Base-by-base conservation (phyloP, 2,113 vertebrate species). In the Bujurquina vittata region DNA sequence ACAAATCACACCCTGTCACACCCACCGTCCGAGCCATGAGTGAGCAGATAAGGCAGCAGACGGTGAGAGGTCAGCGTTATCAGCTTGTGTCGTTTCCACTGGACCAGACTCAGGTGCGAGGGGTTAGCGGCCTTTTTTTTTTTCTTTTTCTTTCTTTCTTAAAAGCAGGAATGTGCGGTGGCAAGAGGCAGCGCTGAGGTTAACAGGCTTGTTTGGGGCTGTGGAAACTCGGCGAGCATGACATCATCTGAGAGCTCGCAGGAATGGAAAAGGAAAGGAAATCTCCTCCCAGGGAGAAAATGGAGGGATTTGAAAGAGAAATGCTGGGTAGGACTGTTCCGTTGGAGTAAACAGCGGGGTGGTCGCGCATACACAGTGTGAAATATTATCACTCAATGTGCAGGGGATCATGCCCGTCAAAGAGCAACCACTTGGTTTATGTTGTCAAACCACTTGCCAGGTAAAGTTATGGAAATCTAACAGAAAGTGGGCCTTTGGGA, bases 221-320 rank as follows among this genome's bases (percentile, higher is more conserved):
- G 59, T 95, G 94, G 94, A 95, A 94, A 95, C 69, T 92, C 80
- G 2, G 81, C 7, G 62, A 89, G 87, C 63, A 92, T 94, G 91
- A 95, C 94, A 93, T 95, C 94, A 95, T 94, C 81, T 60, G 62
- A 87, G 91, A 80, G 91, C 94, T 89, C 37, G 7, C 88, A 75
- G 94, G 92, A 92, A 89, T 87, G 90, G 92, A 93, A 92, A 72
- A 90, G 84, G 83, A 89, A 91, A 91, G 93, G 91, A 94, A 94
- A 94, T 93, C 92, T 94, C 88, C 89, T 91, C 90, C 93, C 87
- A 87, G 73, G 84, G 91, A 88, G 85, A 92, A 93, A 90, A 88
- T 75, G 82, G 80, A 90, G 87, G 84, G 89, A 85, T 91, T 88
- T 89, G 75, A 87, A 88, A 88, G 84, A 80, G 81, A 85, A 91